Conservation (phyloP, 2,113 vertebrate species). For the Rallus limicola region DNA sequence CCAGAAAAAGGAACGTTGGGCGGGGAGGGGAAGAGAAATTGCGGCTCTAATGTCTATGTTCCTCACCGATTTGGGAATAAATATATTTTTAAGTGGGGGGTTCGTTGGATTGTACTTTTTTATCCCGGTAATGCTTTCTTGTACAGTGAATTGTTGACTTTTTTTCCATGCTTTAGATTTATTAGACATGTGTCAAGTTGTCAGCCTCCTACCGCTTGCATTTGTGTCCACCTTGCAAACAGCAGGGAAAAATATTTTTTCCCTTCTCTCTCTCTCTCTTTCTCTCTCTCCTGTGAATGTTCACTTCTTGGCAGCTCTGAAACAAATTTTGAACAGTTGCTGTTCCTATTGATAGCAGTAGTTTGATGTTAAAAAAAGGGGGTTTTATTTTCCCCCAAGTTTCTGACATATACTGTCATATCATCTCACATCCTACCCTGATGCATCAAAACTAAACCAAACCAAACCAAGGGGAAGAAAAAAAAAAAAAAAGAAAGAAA, state of each 20-base stretch:
- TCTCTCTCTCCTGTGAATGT: slow-evolving; percentile 61
- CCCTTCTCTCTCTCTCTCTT: slow-evolving; percentile 56
- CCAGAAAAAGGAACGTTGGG: background rate
- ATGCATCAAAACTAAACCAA: slow-evolving; percentile 73
- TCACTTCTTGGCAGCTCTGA: slow-evolving; percentile 82
- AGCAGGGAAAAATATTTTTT: slow-evolving; percentile 79
- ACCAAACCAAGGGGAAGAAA: background rate
- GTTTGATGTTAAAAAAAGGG: slow-evolving; percentile 77
- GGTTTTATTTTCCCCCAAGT: slow-evolving; percentile 79
- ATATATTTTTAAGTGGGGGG: slow-evolving; percentile 71
- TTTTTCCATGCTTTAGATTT: slow-evolving; percentile 76
- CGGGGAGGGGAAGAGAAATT: background rate
- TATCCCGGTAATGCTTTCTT: slow-evolving; percentile 70
- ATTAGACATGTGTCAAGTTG: slow-evolving; percentile 82
- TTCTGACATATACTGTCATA: slow-evolving; percentile 81
- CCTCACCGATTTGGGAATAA: slow-evolving; percentile 67
- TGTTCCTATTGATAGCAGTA: slow-evolving; percentile 82
- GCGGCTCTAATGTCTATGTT: slow-evolving; percentile 39
- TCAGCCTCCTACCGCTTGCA: slow-evolving; percentile 77
- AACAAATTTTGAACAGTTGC: slow-evolving; percentile 81
- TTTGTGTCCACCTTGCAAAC: slow-evolving; percentile 84
- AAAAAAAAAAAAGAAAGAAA: background rate
- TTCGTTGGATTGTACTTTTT: slow-evolving; percentile 60
- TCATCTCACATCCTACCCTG: slow-evolving; percentile 72
- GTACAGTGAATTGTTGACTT: slow-evolving; percentile 73